Evolutionary conservation across 1,140 invertebrate species (phyloP).

Genomic region (Pectinophora gossypiella): DNA sequence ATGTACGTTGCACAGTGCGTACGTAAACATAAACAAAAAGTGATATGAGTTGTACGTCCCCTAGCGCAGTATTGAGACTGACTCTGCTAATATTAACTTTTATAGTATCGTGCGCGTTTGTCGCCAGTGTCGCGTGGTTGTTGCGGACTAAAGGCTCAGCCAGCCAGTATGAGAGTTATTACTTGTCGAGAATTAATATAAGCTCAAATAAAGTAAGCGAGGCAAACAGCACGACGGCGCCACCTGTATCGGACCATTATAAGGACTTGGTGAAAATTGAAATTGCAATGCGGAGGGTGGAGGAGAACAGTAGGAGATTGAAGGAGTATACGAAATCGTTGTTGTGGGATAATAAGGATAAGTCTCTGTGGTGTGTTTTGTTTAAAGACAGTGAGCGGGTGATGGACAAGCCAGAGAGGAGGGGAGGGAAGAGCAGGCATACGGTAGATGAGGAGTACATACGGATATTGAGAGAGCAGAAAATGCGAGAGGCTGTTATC

Average conservation of each 20-base stretch:
- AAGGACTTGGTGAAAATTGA: constrained; percentile 75
- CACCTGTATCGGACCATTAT: constrained; percentile 63
- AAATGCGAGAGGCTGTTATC: constrained; percentile 55
- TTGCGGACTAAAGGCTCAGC: constrained; percentile 44
- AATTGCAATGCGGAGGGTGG: constrained; percentile 69
- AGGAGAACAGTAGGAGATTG: constrained; percentile 70
- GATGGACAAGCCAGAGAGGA: constrained; percentile 32
- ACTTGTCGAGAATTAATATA: constrained; percentile 74
- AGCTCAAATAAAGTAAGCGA: constrained; percentile 40
- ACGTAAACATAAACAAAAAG: constrained; percentile 66
- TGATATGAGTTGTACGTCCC: constrained; percentile 71
- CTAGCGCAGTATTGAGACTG: constrained; percentile 54
- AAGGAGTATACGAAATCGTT: constrained; percentile 71
- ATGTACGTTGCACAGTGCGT: constrained; percentile 56
- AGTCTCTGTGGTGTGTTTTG: constrained; percentile 73
- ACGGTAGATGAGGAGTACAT: constrained; percentile 57
- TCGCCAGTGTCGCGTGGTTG: constrained; percentile 67
- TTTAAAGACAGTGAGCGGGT: constrained; percentile 68
- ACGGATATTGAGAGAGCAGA: constrained; percentile 53
- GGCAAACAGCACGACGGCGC: constrained; percentile 41
- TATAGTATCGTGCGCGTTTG: constrained; percentile 57
- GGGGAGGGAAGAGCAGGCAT: constrained; percentile 41
- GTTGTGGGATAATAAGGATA: constrained; percentile 74
- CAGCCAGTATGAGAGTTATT: constrained; percentile 70
- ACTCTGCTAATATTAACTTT: constrained; percentile 64